These are phyloP conservation scores for Styela plicata DNA, from an alignment of 23 tunicate species.

Conservation along the genomic window DNA sequence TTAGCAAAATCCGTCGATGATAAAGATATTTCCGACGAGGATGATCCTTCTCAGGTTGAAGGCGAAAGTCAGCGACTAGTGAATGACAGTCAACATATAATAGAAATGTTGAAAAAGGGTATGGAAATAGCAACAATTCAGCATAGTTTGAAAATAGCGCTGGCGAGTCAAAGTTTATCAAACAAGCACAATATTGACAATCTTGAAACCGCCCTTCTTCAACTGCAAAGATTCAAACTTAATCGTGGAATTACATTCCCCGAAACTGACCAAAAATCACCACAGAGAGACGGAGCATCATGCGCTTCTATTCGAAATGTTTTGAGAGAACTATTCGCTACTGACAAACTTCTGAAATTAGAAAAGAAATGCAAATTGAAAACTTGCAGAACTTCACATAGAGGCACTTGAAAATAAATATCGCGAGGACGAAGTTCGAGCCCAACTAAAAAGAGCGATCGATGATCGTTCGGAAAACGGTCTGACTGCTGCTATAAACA, in stretches of 20 bases:
- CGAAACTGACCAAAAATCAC: neutral
- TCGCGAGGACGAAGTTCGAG: neutral
- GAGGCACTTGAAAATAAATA: slow-evolving; percentile 6
- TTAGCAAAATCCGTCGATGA: neutral
- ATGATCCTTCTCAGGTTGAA: slow-evolving; percentile 8
- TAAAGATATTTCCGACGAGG: neutral
- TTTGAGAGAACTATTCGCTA: slow-evolving; percentile 12
- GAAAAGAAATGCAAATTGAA: slow-evolving; percentile 24
- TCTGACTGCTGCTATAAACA: neutral
- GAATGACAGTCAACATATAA: neutral
- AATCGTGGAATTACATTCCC: neutral
- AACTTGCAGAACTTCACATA: slow-evolving; percentile 32
- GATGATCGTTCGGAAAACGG: neutral
- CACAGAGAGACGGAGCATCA: neutral
- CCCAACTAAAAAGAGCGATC: slow-evolving; percentile 6
- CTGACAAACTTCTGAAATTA: slow-evolving; percentile 15
- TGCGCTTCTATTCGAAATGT: neutral
- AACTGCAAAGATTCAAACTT: slow-evolving; percentile 13
- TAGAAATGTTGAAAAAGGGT: slow-evolving; percentile 16
- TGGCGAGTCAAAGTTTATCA: neutral
- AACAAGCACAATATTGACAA: neutral
- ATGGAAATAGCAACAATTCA: slow-evolving; percentile 26
- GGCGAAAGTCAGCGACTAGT: slow-evolving; percentile 13
- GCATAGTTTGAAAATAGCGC: neutral
- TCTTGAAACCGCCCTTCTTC: slow-evolving; percentile 12